Percentiles rank a stretch among this genome's conserved stretches.
These are phyloP conservation scores for Drosophila tani DNA, from an alignment of 1,140 invertebrate genomes.

Conservation along the genomic window DNA sequence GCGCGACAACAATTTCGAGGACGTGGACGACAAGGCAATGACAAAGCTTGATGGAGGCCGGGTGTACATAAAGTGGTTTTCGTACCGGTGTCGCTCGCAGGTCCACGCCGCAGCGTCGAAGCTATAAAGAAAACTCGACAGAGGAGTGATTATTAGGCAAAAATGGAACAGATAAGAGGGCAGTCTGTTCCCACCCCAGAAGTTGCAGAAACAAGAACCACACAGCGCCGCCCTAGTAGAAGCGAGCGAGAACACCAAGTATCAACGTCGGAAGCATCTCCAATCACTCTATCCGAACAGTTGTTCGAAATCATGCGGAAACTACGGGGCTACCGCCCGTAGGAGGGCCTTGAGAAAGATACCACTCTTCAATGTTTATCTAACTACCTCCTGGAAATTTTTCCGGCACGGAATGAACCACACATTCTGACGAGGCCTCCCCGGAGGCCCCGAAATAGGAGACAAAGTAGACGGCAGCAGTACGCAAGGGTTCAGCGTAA, in stretches of 20 bases:
- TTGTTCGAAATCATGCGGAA: slow-evolving; percentile 2
- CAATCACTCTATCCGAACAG: slow-evolving; percentile 7
- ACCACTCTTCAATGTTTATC: slow-evolving; percentile 12
- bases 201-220: not conserved
- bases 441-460: slow-evolving; percentile 1
- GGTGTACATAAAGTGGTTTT: too few relatives aligned
- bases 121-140: slow-evolving; percentile 18
- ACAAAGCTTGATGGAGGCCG: too few relatives aligned
- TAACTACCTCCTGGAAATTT: slow-evolving; percentile 6
- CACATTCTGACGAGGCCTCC: slow-evolving; percentile 9
- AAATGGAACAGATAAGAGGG: slow-evolving; percentile 13
- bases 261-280: not conserved
- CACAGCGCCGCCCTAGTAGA: slow-evolving; percentile 7
- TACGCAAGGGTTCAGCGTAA: too few relatives aligned
- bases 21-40: too few relatives aligned
- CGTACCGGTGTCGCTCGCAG: too few relatives aligned
- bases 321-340: not conserved
- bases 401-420: slow-evolving; percentile 8
- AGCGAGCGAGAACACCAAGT: not conserved
- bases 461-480: too few relatives aligned
- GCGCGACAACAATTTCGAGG: too few relatives aligned
- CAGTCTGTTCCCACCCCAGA: slow-evolving; percentile 7
- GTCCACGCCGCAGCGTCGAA: slow-evolving; percentile 28
- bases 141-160: slow-evolving; percentile 16
- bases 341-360: not conserved